Evolutionary conservation across 2,888 invertebrate genomes (phyloP).

Genomic region (Archaeoteleia sp.): DNA sequence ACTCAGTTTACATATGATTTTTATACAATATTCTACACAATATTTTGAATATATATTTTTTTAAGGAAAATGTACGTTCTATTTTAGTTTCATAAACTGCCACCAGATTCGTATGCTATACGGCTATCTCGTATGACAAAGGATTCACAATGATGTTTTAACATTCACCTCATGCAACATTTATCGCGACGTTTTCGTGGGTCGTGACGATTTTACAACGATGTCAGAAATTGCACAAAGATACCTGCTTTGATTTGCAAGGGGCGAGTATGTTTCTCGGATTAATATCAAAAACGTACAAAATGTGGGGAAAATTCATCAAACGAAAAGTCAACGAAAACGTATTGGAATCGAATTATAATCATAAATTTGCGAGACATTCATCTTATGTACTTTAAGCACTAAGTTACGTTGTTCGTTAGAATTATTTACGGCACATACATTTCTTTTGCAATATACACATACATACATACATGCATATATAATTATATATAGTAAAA

Average conservation of each 20-base stretch:
- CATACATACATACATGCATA: conserved; percentile 7
- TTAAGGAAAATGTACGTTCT: too few species aligned
- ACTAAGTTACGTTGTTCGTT: conserved; percentile 12
- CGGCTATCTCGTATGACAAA: conserved; percentile 55
- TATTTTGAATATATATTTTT: too few species aligned
- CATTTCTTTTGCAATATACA: conserved; percentile 18
- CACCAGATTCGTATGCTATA: too few species aligned
- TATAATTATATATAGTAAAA: conserved; percentile 17
- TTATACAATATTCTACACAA: too few species aligned
- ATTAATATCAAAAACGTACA: neutral
- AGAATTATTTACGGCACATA: conserved; percentile 18
- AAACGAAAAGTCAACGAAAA: conserved; percentile 11
- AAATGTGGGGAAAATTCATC: neutral
- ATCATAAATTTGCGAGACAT: conserved; percentile 15
- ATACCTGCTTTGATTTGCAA: conserved; percentile 4
- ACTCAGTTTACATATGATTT: too few species aligned
- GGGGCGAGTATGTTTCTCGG: conserved; percentile 1
- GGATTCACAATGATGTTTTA: conserved; percentile 58
- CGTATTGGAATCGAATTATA: conserved; percentile 1
- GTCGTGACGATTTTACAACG: conserved; percentile 52
- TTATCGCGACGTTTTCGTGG: conserved; percentile 60
- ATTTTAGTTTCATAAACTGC: too few species aligned
- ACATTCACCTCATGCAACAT: conserved; percentile 66
- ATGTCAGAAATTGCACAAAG: conserved; percentile 31
- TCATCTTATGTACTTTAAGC: conserved; percentile 15